phyloP scores from a whole-genome alignment of 2,797 vertebrate species.

The Danio aesculapii region DNA sequence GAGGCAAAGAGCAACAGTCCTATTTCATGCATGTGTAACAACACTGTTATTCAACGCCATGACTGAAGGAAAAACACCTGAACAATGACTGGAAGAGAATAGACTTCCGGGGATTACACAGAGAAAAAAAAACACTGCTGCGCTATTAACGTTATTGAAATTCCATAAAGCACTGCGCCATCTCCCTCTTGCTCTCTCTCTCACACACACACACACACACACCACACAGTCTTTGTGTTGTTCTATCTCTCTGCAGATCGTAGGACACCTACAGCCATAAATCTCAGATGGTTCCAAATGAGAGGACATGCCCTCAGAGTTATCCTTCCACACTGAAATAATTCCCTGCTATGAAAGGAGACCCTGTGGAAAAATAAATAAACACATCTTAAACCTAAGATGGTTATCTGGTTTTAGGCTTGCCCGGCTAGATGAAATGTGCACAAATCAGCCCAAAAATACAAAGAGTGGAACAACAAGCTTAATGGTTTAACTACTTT shows the following conservation, averaged over 20 bases:
- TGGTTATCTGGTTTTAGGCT: not conserved
- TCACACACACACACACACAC: slow-evolving; percentile 4
- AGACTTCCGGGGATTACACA: slow-evolving; percentile 72
- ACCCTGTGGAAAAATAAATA: slow-evolving; percentile 18
- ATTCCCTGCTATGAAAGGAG: slow-evolving; percentile 22
- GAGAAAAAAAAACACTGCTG: slow-evolving; percentile 65
- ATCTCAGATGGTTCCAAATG: slow-evolving; percentile 15
- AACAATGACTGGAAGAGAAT: slow-evolving; percentile 68
- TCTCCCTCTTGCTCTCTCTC: slow-evolving; percentile 37
- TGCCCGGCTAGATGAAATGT: not conserved
- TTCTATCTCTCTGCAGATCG: not conserved
- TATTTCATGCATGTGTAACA: slow-evolving; percentile 16
- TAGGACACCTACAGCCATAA: slow-evolving; percentile 19
- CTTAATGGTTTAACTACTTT: too few relatives aligned
- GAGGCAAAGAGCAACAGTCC: slow-evolving; percentile 5
- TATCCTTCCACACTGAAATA: slow-evolving; percentile 1
- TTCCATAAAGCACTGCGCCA: slow-evolving; percentile 61
- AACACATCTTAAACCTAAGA: slow-evolving; percentile 5
- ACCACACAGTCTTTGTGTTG: slow-evolving; percentile 11
- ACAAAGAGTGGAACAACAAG: too few relatives aligned
- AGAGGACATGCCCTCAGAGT: slow-evolving; percentile 17
- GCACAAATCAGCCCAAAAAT: not conserved
- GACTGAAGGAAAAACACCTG: slow-evolving; percentile 59
- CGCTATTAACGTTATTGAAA: slow-evolving; percentile 71
- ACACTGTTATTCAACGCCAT: slow-evolving; percentile 11